phyloP scores from a whole-genome alignment of 1,140 invertebrate genomes.

The Propsilocerus akamusi region DNA sequence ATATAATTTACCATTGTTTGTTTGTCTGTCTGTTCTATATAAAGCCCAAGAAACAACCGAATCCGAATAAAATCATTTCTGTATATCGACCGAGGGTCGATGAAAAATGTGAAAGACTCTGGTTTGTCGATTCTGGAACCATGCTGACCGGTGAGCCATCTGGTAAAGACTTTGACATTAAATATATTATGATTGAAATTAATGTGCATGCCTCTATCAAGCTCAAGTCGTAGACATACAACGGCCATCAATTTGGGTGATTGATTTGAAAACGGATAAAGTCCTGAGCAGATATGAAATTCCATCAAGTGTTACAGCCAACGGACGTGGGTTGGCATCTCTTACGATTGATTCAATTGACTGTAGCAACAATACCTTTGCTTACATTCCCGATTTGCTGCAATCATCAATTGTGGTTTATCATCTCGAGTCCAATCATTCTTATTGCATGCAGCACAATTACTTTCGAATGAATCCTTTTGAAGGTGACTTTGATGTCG shows the following conservation, averaged over 20 bases:
- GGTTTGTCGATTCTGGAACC: constrained; percentile 44
- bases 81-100: constrained; percentile 42
- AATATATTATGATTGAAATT: too few species aligned
- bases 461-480: constrained; percentile 44
- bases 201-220: too few species aligned
- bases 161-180: too few species aligned
- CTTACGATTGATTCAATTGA: constrained; percentile 35
- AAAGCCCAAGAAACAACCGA: not conserved
- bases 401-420: constrained; percentile 12
- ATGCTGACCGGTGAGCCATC: constrained; percentile 28
- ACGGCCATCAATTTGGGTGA: constrained; percentile 33
- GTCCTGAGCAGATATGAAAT: constrained; percentile 1
- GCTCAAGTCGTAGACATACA: constrained; percentile 18
- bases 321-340: constrained; percentile 27
- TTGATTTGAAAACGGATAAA: constrained; percentile 32
- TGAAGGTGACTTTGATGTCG: constrained; percentile 38
- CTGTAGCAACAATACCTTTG: constrained; percentile 34
- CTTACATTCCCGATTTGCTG: constrained; percentile 43
- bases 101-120: constrained; percentile 37
- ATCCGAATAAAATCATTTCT: constrained; percentile 24
- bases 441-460: constrained; percentile 43
- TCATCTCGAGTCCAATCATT: constrained; percentile 31
- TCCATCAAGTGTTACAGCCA: not conserved
- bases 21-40: not conserved
- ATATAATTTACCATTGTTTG: not conserved